Conservation (phyloP, 1,140 invertebrate species). For the Drosophila sulfurigaster region DNA sequence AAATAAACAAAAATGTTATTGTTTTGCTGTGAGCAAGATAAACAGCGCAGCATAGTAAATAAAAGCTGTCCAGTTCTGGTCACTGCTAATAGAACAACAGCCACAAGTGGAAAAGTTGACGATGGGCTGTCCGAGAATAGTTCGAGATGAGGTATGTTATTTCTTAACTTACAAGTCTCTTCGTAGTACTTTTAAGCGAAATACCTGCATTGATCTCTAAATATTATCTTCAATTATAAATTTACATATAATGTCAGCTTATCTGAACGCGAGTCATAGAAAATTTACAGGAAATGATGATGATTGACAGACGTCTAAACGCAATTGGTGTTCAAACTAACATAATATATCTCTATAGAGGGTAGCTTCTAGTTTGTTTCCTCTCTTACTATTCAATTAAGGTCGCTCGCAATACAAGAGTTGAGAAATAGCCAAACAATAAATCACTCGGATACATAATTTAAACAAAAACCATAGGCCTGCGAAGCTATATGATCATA, state of each 20-base stretch:
- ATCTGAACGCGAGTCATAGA: no score
- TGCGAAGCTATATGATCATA: slow-evolving; percentile 15
- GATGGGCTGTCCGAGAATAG: neutral
- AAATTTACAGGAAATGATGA: no score
- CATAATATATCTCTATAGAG: no score
- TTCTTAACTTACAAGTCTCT: slow-evolving; percentile 21
- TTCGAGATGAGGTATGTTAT: slow-evolving; percentile 12
- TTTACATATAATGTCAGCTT: no score
- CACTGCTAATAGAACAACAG: slow-evolving; percentile 47
- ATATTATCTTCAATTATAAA: no score
- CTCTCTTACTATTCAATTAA: no score
- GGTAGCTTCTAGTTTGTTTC: no score
- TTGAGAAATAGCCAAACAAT: neutral
- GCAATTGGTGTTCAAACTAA: no score
- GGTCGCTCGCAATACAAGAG: slow-evolving; percentile 1
- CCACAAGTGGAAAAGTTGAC: slow-evolving; percentile 64
- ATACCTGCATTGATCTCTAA: neutral
- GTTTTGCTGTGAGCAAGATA: slow-evolving; percentile 58
- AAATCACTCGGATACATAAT: slow-evolving; percentile 5
- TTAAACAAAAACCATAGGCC: neutral
- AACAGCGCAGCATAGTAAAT: slow-evolving; percentile 43
- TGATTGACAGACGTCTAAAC: no score
- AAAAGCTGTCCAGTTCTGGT: slow-evolving; percentile 39
- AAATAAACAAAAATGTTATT: slow-evolving; percentile 75
- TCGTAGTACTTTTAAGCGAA: slow-evolving; percentile 51